Base-by-base conservation (phyloP, 2,888 invertebrate species). In the Chironomus riparius region DNA sequence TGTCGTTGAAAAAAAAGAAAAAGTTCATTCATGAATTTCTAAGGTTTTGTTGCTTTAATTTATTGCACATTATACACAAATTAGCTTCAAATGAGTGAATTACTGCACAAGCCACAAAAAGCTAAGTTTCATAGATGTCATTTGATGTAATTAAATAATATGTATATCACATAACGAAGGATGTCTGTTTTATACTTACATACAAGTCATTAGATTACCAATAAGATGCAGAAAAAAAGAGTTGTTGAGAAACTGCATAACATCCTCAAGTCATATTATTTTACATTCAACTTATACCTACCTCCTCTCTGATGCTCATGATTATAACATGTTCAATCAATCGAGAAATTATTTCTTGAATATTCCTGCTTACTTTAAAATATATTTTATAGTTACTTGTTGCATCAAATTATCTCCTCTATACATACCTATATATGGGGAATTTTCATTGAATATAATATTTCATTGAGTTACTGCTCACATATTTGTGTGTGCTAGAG, bases 291-390 rank as follows among this genome's bases (percentile, higher is more conserved):
- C n/a, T 62, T 62, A 62, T 24, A 18, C 15, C n/a, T n/a, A n/a
- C n/a, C 56, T 18, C 18, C 56, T 65, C 65, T 65, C 65, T 18
- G 56, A 56, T 56, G 56, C 15, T 56, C 56, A 56, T 56, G 56
- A 56, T 56, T 56, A 56, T 22, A 21, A 65, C 22, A 65, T 24
- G 24, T 24, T 71, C 71, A 71, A 24, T 71, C 71, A 50, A 50
- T 28, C 48, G 71, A 24, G 28, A 71, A 71, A 71, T 71, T 71
- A 71, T 71, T 71, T 56, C 22, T 56, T 15, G 71, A 71, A 56
- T 56, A 18, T n/a, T 50, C 24, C 12, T 56, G 22, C n/a, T 47
- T 71, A n/a, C 56, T 71, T 50, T 28, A n/a, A 50, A 28, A 28
- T 28, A 28, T 4, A 24, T 24, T 4, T 28, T 38, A 38, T 65